Base-by-base conservation (phyloP, 2,113 vertebrate genomes). In the Malurus cyaneus region DNA sequence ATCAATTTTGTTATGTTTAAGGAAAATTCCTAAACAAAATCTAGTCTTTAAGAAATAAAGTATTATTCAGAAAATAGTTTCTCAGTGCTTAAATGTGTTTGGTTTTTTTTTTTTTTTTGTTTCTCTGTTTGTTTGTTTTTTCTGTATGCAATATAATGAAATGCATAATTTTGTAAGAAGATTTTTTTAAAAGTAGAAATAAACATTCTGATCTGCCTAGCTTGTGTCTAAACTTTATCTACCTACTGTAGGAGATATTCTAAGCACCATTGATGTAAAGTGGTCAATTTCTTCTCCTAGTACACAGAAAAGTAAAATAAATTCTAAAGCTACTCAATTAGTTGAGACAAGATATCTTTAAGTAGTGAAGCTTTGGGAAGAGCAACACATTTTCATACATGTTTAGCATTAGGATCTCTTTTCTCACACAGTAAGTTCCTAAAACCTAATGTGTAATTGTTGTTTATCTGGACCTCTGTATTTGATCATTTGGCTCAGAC, bases 401-500 rank as follows among this genome's bases (percentile, higher is more conserved):
- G 4, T 14, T 59, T 59, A 50, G 12, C 18, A 46, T 4, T 34
- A 59, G 4, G 11, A 64, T 46, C 21, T 31, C 23, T 67, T 67
- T 69, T 32, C 47, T 50, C 21, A 28, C 8, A 13, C 0, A 2
- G 1, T 41, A 42, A n/a, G 1, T n/a, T 34, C 23, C 34, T 42
- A 54, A 83, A 42, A 90, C 14, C 3, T 41, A 41, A 59, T 59
- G 21, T 4, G 1, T 59, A 31, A 20, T 29, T 49, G 13, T 10
- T 64, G 6, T 44, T 82, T 61, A 18, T 39, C 72, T 89, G 39
- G 25, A 59, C 62, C 8, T 49, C 6, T 86, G 16, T 57, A 64
- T 46, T 46, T 62, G 25, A 54, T 41, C 71, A 57, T 41, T 9
- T 17, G 12, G 49, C 8, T 49, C 7, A 5, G 23, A 32, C 5